Base-by-base conservation (phyloP, 2,888 invertebrate species). In the Nomada flava region DNA sequence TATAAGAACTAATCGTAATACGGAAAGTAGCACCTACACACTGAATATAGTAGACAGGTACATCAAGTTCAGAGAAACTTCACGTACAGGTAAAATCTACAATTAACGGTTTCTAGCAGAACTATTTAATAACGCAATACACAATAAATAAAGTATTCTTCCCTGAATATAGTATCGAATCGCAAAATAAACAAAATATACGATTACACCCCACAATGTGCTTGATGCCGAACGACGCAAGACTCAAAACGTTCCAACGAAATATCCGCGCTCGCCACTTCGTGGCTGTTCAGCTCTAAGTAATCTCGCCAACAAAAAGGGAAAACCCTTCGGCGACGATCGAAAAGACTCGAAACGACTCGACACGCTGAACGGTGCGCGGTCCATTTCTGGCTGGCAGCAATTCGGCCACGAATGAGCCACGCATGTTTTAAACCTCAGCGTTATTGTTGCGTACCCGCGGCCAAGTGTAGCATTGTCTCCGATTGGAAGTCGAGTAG, bases 401-500 rank as follows among this genome's bases (percentile, higher is more conserved):
- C 73, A 76, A 83, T 84, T 20, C n/a, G 67, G 55, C 59, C 55
- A 78, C 81, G 81, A 83, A 74, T 55, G 68, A 64, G 65, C 55
- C 78, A 63, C 62, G 69, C 70, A 76, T 83, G 82, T 75, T 86
- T 87, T 83, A 62, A 69, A 47, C 62, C 52, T 36, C 29, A 60
- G 23, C 55, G 79, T 86, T 79, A 84, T 87, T 85, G 85, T 85
- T 84, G 42, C 76, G 52, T 47, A 42, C 60, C 47, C 78, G 69
- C 62, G 53, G 65, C 53, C 59, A 76, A 76, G 87, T 86, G 86
- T 83, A 80, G 82, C 84, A 86, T 88, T 88, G 89, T 88, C 89
- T 87, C 80, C 63, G 18, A 63, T 76, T 72, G 70, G 57, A 9
- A 47, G 44, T 26, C 57, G 50, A 81, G 74, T 62, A 52, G 68